phyloP scores from a whole-genome alignment of 2,113 vertebrate genomes.

The Casuarius casuarius region DNA sequence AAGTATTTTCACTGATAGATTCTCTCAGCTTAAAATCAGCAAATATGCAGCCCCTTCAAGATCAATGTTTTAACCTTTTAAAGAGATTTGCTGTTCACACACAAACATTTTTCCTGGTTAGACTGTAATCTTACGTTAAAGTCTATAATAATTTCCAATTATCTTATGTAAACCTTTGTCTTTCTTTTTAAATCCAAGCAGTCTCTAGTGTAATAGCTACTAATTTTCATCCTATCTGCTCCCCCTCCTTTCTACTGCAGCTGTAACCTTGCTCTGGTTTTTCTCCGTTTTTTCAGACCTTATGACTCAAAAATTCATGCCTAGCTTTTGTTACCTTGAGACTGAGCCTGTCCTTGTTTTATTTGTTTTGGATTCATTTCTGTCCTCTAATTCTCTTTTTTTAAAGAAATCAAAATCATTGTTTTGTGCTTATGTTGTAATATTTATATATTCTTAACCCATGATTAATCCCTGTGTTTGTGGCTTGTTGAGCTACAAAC shows the following conservation, averaged over 20 bases:
- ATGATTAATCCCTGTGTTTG: neutral
- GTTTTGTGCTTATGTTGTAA: neutral
- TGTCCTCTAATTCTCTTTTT: neutral
- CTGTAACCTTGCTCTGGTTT: neutral
- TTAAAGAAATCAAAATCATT: neutral
- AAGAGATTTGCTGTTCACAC: neutral
- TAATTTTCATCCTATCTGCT: neutral
- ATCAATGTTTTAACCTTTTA: neutral
- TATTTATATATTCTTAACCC: neutral
- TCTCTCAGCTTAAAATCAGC: neutral
- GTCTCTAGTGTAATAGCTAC: neutral
- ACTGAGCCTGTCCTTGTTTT: neutral
- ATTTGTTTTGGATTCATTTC: neutral
- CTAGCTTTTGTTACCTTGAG: neutral
- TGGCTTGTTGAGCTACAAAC: neutral
- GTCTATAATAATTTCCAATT: neutral
- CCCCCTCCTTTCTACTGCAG: neutral
- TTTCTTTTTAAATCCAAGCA: neutral
- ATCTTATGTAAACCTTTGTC: neutral
- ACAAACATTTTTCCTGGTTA: neutral
- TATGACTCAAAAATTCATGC: neutral
- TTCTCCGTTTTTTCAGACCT: fast-evolving
- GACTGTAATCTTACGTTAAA: neutral
- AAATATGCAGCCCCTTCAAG: neutral
- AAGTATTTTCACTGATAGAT: neutral